These are phyloP conservation scores for Rhinichthys klamathensis DNA, from an alignment of 2,113 vertebrate genomes.

Conservation along the genomic window DNA sequence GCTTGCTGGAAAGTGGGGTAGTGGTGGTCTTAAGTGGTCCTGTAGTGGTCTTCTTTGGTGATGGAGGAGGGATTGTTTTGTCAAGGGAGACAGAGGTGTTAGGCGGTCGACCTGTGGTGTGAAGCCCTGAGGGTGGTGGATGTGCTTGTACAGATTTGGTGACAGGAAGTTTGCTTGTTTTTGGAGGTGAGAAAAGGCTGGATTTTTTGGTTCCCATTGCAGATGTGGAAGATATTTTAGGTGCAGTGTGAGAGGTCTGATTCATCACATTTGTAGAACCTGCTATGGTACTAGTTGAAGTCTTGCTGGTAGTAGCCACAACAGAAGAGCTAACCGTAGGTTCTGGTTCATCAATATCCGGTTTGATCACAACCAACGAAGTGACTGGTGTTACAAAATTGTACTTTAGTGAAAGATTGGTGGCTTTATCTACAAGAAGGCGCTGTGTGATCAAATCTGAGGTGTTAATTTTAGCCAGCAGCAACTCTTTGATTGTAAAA, in stretches of 20 bases:
- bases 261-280: conserved; percentile 16
- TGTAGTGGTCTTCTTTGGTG: conserved; percentile 62
- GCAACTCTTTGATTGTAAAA: conserved; percentile 81
- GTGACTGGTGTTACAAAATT: conserved; percentile 86
- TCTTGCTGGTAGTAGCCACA: conserved; percentile 26
- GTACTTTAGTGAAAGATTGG: conserved; percentile 83
- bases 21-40: conserved; percentile 62
- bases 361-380: conserved; percentile 82
- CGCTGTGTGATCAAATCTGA: conserved; percentile 67
- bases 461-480: conserved; percentile 74
- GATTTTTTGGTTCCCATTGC: conserved; percentile 53
- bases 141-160: conserved; percentile 53
- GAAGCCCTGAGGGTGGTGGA: conserved; percentile 49
- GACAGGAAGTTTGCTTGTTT: conserved; percentile 49
- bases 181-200: conserved; percentile 28
- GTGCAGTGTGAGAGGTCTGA: conserved; percentile 4
- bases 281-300: background rate
- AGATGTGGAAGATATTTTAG: conserved; percentile 46
- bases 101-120: conserved; percentile 48
- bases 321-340: conserved; percentile 59
- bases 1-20: conserved; percentile 57
- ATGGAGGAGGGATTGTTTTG: conserved; percentile 38
- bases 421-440: conserved; percentile 78
- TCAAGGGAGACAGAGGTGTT: conserved; percentile 10
- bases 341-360: conserved; percentile 68